Base-by-base conservation (phyloP, 2,888 invertebrate genomes). In the Carcina quercana region DNA sequence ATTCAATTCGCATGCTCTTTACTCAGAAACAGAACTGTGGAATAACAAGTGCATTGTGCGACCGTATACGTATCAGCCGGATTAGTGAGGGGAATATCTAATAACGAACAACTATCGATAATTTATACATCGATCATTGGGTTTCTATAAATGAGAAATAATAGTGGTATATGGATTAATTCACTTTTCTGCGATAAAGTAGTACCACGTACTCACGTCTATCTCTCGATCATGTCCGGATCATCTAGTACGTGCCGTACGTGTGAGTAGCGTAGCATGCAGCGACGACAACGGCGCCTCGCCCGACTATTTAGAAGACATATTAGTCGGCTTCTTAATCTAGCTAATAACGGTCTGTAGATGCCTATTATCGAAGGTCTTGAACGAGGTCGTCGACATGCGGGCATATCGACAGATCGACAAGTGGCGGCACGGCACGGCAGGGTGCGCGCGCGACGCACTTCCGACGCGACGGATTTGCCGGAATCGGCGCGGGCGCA, bases 401-500 rank as follows among this genome's bases (percentile, higher is more conserved):
- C 78, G 79, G 75, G 71, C 58, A 72, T 65, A 74, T 75, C 74
- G 69, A 60, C 59, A 63, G 35, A 37, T 12, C n/a, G n/a, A n/a
- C n/a, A n/a, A n/a, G 17, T 45, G 40, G 50, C 47, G 43, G 50
- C 47, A 62, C 61, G 59, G 63, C 59, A 61, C 42, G 58, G 51
- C 59, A 53, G 66, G 69, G 11, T 6, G 24, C 75, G 70, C 73
- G 68, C 71, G 70, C 71, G 69, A 71, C 75, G 64, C 67, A 82
- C 80, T 82, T 83, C 83, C 83, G 83, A 82, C 78, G 76, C 74
- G 80, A 80, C 83, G 80, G 80, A 83, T 82, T 83, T 80, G 82
- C 80, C 80, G 79, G 83, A 83, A 83, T 79, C 79, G 80, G 64
- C 65, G 79, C 79, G 78, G 82, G 75, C 79, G 76, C 82, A 74